A percentile compares a stretch with the other conserved stretches of the same genome.
Conservation (phyloP, 2,888 invertebrate genomes). For the Sylvicola cinctus region DNA sequence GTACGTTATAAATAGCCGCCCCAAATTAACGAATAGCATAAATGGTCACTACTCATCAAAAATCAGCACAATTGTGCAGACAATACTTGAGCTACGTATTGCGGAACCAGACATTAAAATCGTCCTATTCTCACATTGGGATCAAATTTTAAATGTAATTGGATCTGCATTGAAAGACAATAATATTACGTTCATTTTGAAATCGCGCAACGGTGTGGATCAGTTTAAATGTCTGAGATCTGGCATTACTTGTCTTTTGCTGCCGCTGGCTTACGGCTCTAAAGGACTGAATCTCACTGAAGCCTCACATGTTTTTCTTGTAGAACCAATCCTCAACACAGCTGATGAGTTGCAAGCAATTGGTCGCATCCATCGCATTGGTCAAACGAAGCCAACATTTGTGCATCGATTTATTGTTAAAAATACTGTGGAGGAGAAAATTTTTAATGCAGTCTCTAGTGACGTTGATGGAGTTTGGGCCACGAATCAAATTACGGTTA, state of each 20-base stretch:
- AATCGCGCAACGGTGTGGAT: conserved; percentile 1
- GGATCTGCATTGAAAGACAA: conserved; percentile 15
- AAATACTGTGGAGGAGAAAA: conserved; percentile 49
- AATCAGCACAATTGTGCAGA: conserved; percentile 38
- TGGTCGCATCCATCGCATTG: conserved; percentile 57
- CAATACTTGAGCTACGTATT: conserved; percentile 31
- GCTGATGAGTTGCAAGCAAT: conserved; percentile 57
- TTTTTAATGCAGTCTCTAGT: conserved; percentile 28
- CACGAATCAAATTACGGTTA: conserved; percentile 23
- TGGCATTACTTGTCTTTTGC: conserved; percentile 35
- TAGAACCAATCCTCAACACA: conserved; percentile 52
- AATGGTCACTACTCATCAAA: conserved; percentile 50
- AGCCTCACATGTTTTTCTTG: conserved; percentile 54
- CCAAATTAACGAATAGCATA: conserved; percentile 16
- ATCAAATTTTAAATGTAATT: conserved; percentile 16
- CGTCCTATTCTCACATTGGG: conserved; percentile 47
- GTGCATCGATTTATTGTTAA: conserved; percentile 49
- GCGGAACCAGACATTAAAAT: conserved; percentile 38
- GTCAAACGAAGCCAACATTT: conserved; percentile 46
- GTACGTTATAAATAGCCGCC: conserved; percentile 13
- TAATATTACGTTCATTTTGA: conserved; percentile 9
- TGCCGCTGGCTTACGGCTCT: conserved; percentile 44
- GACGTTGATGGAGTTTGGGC: conserved; percentile 25
- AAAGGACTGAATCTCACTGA: conserved; percentile 62
- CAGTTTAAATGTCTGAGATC: conserved; percentile 18